Conservation (phyloP, 1,140 invertebrate genomes). For the Adoxophyes honmai region DNA sequence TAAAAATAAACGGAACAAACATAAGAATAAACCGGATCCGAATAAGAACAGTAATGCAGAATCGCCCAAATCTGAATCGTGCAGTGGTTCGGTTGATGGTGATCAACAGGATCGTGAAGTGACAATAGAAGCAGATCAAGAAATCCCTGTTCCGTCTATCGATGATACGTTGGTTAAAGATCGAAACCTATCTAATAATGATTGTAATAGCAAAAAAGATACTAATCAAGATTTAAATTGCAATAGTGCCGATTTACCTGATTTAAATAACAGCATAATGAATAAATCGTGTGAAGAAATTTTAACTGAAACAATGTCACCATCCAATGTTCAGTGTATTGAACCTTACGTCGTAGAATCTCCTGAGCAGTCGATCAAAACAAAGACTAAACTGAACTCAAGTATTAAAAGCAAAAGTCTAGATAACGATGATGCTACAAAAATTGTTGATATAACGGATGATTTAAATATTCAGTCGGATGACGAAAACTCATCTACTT, state of each 20-base stretch:
- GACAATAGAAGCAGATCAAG: not conserved
- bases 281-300: not conserved
- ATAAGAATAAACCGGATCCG: conserved; percentile 31
- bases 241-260: not conserved
- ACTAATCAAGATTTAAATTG: conserved; percentile 9
- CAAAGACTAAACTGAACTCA: conserved; percentile 56
- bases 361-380: conserved; percentile 61
- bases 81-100: not conserved
- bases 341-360: conserved; percentile 71
- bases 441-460: conserved; percentile 76
- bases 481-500: conserved; percentile 31
- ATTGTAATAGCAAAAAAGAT: not conserved
- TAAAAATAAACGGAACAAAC: conserved; percentile 70
- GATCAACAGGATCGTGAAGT: not conserved
- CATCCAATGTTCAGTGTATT: conserved; percentile 1
- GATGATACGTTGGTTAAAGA: not conserved
- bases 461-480: conserved; percentile 32
- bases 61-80: not conserved
- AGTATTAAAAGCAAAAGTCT: conserved; percentile 77
- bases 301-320: not conserved
- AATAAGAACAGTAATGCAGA: conserved; percentile 29
- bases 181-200: not conserved
- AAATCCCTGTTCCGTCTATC: not conserved
- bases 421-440: conserved; percentile 75
- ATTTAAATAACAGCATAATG: not conserved